Evolutionary conservation across 2,113 vertebrate genomes (phyloP).

Genomic region (Balaenoptera acutorostrata): DNA sequence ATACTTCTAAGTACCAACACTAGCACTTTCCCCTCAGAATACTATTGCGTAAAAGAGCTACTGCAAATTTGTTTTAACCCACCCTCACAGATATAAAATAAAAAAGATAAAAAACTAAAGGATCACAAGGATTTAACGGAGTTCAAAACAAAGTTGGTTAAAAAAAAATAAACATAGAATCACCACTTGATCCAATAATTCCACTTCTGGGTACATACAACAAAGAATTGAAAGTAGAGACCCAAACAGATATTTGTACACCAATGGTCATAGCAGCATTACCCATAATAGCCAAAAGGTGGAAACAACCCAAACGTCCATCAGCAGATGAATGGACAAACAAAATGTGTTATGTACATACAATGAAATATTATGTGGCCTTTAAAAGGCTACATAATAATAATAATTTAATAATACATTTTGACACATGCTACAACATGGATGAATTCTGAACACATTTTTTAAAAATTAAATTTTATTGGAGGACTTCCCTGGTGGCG

Average conservation of each 20-base stretch:
- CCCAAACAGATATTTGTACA: not conserved
- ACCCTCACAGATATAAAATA: not conserved
- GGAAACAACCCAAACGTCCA: not conserved
- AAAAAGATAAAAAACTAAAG: not conserved
- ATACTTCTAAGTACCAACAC: not conserved
- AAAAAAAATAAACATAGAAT: not conserved
- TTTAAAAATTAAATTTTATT: no score
- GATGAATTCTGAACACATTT: not conserved
- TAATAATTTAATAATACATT: not conserved
- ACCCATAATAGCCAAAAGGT: not conserved
- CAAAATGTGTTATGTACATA: not conserved
- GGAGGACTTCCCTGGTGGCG: no score
- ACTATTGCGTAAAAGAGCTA: not conserved
- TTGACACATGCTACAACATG: not conserved
- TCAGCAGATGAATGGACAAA: not conserved
- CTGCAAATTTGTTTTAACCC: not conserved
- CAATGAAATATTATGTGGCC: not conserved
- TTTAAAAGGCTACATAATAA: not conserved
- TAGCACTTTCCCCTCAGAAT: not conserved
- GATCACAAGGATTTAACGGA: not conserved
- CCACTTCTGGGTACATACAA: not conserved
- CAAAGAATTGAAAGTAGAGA: not conserved
- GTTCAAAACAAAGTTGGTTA: not conserved
- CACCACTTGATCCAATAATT: not conserved
- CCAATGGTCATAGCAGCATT: not conserved